Base-by-base conservation (phyloP, 2,113 vertebrate genomes). In the Guaruba guarouba region DNA sequence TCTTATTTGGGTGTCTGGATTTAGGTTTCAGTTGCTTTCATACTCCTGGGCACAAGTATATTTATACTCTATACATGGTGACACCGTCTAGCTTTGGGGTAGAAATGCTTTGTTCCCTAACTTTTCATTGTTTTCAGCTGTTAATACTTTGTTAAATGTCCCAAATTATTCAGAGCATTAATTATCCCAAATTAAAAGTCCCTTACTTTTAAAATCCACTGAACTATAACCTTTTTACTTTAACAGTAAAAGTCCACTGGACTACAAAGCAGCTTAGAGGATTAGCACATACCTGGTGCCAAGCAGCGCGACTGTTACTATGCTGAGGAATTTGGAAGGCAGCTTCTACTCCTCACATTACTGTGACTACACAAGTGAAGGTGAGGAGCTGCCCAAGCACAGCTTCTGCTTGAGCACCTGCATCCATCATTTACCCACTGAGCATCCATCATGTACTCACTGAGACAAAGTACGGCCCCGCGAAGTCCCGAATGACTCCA, bases 391-490 rank as follows among this genome's bases (percentile, higher is more conserved):
- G 71, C 7, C 25, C 31, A 17, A 66, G 77, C n/a, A 27, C 14
- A 11, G 62, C 93, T 43, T 51, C 24, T 33, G 33, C 51, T 20
- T 2, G 2, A 27, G 31, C 27, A n/a, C 27, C 44, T 1, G 2
- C 25, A 31, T 3, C n/a, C 64, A 13, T 28, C 28, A 0, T 2
- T 9, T 59, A 59, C 57, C 33, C 33, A 15, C 33, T 7, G 33
- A 59, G 57, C 13, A n/a, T 24, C 57, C 64, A 9, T 23, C 28
- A 0, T 2, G 9, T 59, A 98, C 99, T 98, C 84, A 99, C 99
- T 5, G 99, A 99, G 74, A 99, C 99, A 39, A 98, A 99, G 90
- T 99, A 99, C 1, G 99, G 99, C 66, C 99, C 99, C 3, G 99
- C 99, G 7, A 99, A 99, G 94, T 99, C 99, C 57, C 99, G 97